phyloP scores from a whole-genome alignment of 2,888 invertebrate genomes.

The Ichneumoninae sp. region DNA sequence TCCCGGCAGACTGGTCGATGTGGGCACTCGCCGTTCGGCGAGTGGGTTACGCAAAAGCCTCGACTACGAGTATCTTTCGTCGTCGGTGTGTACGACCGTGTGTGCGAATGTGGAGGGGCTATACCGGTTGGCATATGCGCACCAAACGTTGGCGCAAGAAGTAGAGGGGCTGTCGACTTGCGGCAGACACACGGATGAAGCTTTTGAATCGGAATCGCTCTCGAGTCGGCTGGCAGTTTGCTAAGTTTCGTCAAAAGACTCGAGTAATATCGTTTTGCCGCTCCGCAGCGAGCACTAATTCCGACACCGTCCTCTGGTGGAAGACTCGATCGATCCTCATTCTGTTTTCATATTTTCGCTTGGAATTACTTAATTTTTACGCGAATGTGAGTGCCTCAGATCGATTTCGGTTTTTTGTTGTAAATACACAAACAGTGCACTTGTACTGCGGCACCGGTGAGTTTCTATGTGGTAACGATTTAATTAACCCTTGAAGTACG shows the following conservation, averaged over 20 bases:
- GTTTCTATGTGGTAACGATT: background rate
- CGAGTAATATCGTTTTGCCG: background rate
- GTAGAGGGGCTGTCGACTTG: conserved; percentile 51
- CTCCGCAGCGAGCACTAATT: background rate
- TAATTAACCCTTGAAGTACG: background rate
- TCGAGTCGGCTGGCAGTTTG: conserved; percentile 60
- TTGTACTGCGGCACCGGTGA: background rate
- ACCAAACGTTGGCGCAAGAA: conserved; percentile 65
- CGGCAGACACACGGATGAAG: conserved; percentile 55
- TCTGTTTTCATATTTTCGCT: background rate
- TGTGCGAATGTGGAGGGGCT: background rate
- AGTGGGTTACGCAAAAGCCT: conserved; percentile 59
- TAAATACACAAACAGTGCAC: background rate
- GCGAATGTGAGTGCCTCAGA: conserved; percentile 4
- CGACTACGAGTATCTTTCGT: conserved; percentile 3
- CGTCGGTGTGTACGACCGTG: background rate
- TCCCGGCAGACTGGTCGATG: conserved; percentile 54
- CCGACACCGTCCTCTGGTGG: background rate
- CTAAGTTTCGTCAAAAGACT: conserved; percentile 14
- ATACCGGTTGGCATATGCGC: conserved; percentile 70
- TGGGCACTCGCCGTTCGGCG: conserved; percentile 20
- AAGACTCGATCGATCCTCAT: background rate
- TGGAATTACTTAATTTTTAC: background rate
- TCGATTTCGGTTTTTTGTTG: background rate
- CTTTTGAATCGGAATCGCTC: conserved; percentile 61